These are phyloP conservation scores for Subanguina moxae DNA, from an alignment of 1,140 invertebrate species.

Conservation along the genomic window DNA sequence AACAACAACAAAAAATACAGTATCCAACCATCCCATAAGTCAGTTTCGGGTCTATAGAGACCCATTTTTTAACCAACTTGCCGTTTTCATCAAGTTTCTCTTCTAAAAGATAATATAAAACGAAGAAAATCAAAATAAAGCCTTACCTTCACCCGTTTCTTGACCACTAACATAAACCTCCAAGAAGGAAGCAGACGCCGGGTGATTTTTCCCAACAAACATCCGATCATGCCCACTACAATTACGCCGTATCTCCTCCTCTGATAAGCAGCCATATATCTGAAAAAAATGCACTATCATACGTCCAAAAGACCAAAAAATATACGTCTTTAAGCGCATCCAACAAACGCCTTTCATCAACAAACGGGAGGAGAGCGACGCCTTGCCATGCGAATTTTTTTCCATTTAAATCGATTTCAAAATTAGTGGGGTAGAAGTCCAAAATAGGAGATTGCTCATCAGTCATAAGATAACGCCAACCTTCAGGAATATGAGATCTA, in stretches of 20 bases:
- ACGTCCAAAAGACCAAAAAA: not conserved
- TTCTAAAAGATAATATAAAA: slow-evolving; percentile 21
- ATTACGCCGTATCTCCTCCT: slow-evolving; percentile 48
- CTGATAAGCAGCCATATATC: slow-evolving; percentile 48
- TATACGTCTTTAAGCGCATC: slow-evolving; percentile 68
- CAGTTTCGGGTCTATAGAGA: slow-evolving; percentile 44
- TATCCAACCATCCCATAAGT: slow-evolving; percentile 52
- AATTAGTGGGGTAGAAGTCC: slow-evolving; percentile 97
- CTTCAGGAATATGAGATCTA: slow-evolving; percentile 76
- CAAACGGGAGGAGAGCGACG: slow-evolving; percentile 93
- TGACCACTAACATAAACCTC: slow-evolving; percentile 25
- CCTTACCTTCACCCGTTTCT: slow-evolving; percentile 3
- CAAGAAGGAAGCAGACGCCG: slow-evolving; percentile 40
- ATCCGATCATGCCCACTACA: slow-evolving; percentile 44
- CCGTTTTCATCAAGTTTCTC: slow-evolving; percentile 4
- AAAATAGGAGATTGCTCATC: slow-evolving; percentile 88
- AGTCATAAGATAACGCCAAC: slow-evolving; percentile 90
- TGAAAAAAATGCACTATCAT: slow-evolving; percentile 26
- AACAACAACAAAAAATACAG: too few relatives aligned
- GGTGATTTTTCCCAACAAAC: slow-evolving; percentile 50
- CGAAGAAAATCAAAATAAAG: slow-evolving; percentile 7
- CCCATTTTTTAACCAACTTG: slow-evolving; percentile 17
- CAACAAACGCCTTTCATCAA: slow-evolving; percentile 86
- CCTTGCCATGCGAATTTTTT: slow-evolving; percentile 99
- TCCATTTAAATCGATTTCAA: slow-evolving; percentile 97